These are phyloP conservation scores for Celastrina argiolus DNA, from an alignment of 2,888 invertebrate genomes.

Conservation along the genomic window DNA sequence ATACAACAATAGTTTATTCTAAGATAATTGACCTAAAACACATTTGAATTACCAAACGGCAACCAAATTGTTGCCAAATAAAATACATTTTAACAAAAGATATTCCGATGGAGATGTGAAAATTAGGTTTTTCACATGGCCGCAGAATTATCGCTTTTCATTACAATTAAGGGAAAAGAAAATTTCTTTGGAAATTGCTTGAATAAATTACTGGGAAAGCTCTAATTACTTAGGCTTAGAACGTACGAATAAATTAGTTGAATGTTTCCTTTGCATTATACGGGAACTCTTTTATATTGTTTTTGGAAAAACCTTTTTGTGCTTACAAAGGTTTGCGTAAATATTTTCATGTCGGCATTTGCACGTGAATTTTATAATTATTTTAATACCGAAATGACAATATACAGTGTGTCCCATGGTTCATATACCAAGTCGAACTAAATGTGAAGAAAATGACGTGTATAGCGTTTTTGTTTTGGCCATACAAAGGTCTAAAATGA, in stretches of 20 bases:
- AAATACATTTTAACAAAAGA: neutral
- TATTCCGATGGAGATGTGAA: neutral
- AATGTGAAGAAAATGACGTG: no score
- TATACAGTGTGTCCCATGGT: no score
- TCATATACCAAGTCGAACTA: no score
- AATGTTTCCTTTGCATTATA: constrained; percentile 20
- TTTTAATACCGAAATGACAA: neutral
- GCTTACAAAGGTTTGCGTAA: neutral
- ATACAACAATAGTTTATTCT: neutral
- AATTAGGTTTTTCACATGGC: constrained; percentile 30
- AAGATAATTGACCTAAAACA: neutral
- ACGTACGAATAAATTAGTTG: constrained; percentile 28
- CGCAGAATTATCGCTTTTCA: constrained; percentile 28
- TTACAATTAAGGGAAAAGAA: constrained; percentile 26
- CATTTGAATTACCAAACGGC: neutral
- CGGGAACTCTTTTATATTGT: neutral
- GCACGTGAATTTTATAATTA: neutral
- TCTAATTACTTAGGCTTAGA: constrained; percentile 29
- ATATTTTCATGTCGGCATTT: neutral
- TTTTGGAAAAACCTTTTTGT: neutral
- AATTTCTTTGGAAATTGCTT: constrained; percentile 31
- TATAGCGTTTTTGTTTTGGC: no score
- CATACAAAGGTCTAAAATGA: no score
- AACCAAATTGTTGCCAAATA: neutral
- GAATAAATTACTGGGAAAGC: constrained; percentile 33